These are phyloP conservation scores for Pangasius krempfi DNA, from an alignment of 2,797 vertebrate genomes.

Conservation along the genomic window DNA sequence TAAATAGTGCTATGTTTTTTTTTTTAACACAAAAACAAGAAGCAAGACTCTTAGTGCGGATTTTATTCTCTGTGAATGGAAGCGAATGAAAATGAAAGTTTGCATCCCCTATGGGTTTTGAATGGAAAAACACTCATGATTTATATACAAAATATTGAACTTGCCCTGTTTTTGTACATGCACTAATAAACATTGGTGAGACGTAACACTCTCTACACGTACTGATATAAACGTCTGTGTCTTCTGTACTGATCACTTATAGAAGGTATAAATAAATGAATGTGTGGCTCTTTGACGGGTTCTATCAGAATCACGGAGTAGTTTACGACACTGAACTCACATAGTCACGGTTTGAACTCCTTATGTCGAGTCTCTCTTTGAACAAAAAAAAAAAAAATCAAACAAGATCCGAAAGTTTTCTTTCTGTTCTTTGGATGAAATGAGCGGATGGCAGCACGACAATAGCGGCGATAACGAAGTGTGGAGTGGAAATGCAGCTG, in stretches of 20 bases:
- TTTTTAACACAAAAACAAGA: too few relatives aligned
- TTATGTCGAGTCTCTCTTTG: not conserved
- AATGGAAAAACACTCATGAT: not conserved
- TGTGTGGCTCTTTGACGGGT: not conserved
- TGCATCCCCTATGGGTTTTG: not conserved
- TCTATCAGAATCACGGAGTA: not conserved
- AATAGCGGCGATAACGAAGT: slow-evolving; percentile 56
- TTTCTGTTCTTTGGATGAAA: slow-evolving; percentile 43
- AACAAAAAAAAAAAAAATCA: not conserved
- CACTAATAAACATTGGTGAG: not conserved
- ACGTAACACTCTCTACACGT: not conserved
- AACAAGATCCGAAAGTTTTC: slow-evolving; percentile 19
- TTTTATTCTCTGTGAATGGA: not conserved
- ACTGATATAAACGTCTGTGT: not conserved
- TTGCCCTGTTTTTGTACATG: not conserved
- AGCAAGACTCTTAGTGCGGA: not conserved
- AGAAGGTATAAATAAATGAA: not conserved
- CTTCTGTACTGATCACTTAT: not conserved
- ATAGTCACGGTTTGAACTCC: slow-evolving; percentile 1
- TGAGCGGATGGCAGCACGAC: slow-evolving; percentile 54
- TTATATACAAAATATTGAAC: not conserved
- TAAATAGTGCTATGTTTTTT: too few relatives aligned
- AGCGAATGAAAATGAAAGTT: too few relatives aligned
- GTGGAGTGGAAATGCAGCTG: slow-evolving; percentile 59
- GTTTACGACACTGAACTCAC: not conserved